Base-by-base conservation (phyloP, 2,113 vertebrate species). In the Sturnira hondurensis region DNA sequence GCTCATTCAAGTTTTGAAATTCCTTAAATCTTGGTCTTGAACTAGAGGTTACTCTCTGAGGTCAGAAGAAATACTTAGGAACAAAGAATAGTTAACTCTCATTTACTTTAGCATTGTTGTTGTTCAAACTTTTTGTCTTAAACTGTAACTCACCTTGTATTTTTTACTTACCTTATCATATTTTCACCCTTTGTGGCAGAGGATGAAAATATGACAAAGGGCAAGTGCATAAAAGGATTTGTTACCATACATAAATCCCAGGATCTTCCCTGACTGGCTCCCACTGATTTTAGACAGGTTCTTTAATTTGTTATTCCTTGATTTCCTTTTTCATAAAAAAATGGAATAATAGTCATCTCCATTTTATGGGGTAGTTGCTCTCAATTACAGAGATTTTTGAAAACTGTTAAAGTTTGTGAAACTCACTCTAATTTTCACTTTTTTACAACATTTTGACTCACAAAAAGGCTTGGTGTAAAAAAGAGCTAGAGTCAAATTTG, bases 271-370 rank as follows among this genome's bases (percentile, higher is more conserved):
- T 91, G 13, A 78, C 71, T 78, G 71, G 84, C 71, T 90, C 87
- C 65, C 54, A 93, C 54, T 58, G 54, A 74, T 93, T 82, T 86
- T 90, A 85, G 45, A 91, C 52, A 86, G 96, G 45, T 78, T 70
- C 80, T 54, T 89, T 65, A 94, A 94, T 95, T 82, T 73, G 74
- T 96, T 86, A 89, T 47, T 93, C 41, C 19, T 87, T 95, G 38
- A 86, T 94, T 96, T 95, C n/a, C 89, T 86, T 95, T 86, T 91
- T 89, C 78, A 91, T 56, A 83, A 96, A 91, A 93, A 22, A 92
- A 78, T 36, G 38, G 12, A 31, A 74, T 82, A 68, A 95, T 20
- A 88, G 24, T 87, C 41, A 78, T 88, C 76, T 85, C 70, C 89
- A 26, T 31, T 93, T 95, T 45, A 73, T 36, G 61, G 13, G 41